A percentile compares a stretch with the other conserved stretches of the same genome.
phyloP scores from a whole-genome alignment of 1,140 invertebrate genomes.

The Aphelinus certus region DNA sequence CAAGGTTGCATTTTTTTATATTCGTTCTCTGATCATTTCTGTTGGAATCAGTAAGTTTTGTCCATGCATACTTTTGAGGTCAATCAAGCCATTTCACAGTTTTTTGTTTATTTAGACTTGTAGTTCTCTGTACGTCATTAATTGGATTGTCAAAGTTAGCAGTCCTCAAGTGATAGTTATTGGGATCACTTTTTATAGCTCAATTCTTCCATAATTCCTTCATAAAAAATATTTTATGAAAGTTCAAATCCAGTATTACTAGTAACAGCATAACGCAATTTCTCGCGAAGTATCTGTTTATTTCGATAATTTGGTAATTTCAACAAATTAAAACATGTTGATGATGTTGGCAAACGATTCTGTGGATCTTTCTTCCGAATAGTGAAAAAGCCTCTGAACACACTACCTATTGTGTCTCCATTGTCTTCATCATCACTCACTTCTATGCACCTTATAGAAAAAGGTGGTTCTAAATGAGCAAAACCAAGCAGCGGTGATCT shows the following conservation, averaged over 20 bases:
- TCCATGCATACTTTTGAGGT: too few relatives aligned
- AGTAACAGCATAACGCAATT: constrained; percentile 95
- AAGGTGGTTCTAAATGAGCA: constrained; percentile 96
- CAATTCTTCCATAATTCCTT: too few relatives aligned
- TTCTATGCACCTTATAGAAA: constrained; percentile 99
- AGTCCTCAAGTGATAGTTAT: too few relatives aligned
- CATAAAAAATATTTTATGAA: constrained; percentile 69
- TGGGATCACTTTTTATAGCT: too few relatives aligned
- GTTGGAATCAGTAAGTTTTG: too few relatives aligned
- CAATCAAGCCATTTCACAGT: too few relatives aligned
- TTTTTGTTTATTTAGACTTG: too few relatives aligned
- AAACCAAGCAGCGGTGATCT: constrained; percentile 98
- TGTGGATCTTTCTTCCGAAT: constrained; percentile 95
- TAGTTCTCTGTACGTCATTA: too few relatives aligned
- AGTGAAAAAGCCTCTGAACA: constrained; percentile 97
- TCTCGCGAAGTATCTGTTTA: constrained; percentile 93
- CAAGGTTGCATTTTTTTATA: too few relatives aligned
- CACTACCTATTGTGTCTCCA: constrained; percentile 93
- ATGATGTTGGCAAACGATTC: constrained; percentile 95
- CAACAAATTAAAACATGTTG: constrained; percentile 98
- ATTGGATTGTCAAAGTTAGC: too few relatives aligned
- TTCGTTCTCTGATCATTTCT: too few relatives aligned
- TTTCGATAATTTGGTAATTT: constrained; percentile 99
- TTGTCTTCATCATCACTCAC: constrained; percentile 98
- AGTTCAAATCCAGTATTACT: constrained; percentile 99